Evolutionary conservation across 2,888 invertebrate genomes (phyloP).

Genomic region (Pinctada fucata): DNA sequence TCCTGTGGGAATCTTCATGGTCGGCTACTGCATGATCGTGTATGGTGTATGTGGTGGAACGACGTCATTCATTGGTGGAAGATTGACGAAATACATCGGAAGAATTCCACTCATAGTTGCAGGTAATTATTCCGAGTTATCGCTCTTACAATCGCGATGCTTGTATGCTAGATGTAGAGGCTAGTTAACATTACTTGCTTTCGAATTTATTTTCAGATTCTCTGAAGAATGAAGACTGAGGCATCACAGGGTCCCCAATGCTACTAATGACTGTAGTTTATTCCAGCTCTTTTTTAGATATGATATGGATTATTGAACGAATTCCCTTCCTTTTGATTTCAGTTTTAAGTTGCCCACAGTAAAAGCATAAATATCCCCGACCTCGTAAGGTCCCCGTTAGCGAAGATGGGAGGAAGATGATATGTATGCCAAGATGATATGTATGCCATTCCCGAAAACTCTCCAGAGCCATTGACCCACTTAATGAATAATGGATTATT

Average conservation of each 20-base stretch:
- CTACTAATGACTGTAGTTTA: too few relatives aligned
- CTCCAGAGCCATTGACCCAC: background rate
- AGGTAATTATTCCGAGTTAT: constrained; percentile 55
- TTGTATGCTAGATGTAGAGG: background rate
- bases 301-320: too few relatives aligned
- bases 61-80: constrained; percentile 93
- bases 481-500: constrained; percentile 1
- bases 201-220: constrained; percentile 9
- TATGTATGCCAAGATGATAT: too few relatives aligned
- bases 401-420: too few relatives aligned
- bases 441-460: too few relatives aligned
- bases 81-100: constrained; percentile 94
- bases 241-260: too few relatives aligned
- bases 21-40: constrained; percentile 98
- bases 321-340: background rate
- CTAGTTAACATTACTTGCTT: background rate
- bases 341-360: background rate
- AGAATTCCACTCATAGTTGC: constrained; percentile 85
- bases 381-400: background rate
- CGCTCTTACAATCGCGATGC: background rate
- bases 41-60: constrained; percentile 95
- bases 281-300: too few relatives aligned
- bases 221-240: background rate
- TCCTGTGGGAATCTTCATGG: constrained; percentile 86
- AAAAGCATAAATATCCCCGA: background rate